Evolutionary conservation across 2,797 vertebrate genomes (phyloP), one percentile per base, ranked within the genome.

Genomic region (Chloroceryle inda): DNA sequence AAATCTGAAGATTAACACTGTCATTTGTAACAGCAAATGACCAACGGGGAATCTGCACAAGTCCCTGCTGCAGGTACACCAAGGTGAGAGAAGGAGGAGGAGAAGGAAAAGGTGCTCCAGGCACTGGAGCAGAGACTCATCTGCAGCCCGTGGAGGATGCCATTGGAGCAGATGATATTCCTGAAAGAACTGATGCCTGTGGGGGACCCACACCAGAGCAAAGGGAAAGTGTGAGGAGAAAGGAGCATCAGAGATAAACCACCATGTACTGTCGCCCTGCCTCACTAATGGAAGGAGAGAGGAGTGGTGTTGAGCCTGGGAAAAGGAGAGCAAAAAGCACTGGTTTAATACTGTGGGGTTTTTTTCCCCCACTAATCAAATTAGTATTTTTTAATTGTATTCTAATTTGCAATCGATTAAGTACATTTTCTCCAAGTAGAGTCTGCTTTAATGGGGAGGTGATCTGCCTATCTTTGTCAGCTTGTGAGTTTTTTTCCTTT

Each of bases 101-200:
- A 35, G 9, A 5, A 50, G 7, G 5, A 40, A 40, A 40, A 69
- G 20, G 6, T 19, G 14, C 6, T 42, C 17, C 37, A 45, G 9
- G 24, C 0, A 0, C 4, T 3, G 5, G 20, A 55, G 26, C 52
- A 86, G 45, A 59, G 14, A 8, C n/a, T 38, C 4, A 35, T 9
- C 27, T 52, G 50, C 27, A 52, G 27, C 50, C 26, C 23, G n/a
- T 47, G 31, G 26, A 44, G 12, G 13, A 49, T 0, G 1, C 18
- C 19, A 11, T 20, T 1, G 0, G n/a, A 84, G 21, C 24, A 74
- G 67, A 62, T 35, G 24, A 33, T 62, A 19, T 61, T 56, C 29
- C 61, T 38, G 47, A 83, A 67, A n/a, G 19, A 73, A 45, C 17
- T 50, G 9, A 42, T 84, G 62, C 18, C 6, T 40, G 40, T 40